phyloP scores from a whole-genome alignment of 2,113 vertebrate species.

The Brachionichthys hirsutus region DNA sequence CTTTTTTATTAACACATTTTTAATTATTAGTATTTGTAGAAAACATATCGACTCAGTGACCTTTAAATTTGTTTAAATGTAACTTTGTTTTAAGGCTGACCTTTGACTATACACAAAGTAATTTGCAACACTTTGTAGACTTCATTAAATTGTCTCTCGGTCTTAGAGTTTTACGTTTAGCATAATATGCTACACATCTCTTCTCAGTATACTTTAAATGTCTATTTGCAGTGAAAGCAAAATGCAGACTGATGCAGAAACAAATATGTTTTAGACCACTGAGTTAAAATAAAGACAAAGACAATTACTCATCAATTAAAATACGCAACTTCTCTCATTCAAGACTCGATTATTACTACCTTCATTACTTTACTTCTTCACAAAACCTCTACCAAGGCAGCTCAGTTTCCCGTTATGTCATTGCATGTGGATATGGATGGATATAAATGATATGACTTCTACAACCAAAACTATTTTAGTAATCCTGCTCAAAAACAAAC shows the following conservation, averaged over 20 bases:
- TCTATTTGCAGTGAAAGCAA: neutral
- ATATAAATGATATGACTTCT: no score
- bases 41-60: neutral
- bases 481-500: neutral
- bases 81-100: neutral
- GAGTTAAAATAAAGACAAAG: slow-evolving; percentile 5
- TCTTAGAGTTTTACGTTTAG: neutral
- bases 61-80: neutral
- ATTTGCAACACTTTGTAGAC: neutral
- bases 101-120: neutral
- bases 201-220: neutral
- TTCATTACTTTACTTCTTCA: slow-evolving; percentile 2
- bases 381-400: no score
- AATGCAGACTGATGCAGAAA: neutral
- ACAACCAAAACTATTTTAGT: neutral
- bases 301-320: neutral
- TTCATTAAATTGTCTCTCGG: neutral
- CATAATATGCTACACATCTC: neutral
- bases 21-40: slow-evolving; percentile 4
- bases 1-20: neutral
- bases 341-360: slow-evolving; percentile 3
- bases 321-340: neutral
- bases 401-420: no score
- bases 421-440: no score
- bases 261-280: neutral